Conservation (phyloP, 2,797 vertebrate genomes). For the Odontamblyopus rebecca region DNA sequence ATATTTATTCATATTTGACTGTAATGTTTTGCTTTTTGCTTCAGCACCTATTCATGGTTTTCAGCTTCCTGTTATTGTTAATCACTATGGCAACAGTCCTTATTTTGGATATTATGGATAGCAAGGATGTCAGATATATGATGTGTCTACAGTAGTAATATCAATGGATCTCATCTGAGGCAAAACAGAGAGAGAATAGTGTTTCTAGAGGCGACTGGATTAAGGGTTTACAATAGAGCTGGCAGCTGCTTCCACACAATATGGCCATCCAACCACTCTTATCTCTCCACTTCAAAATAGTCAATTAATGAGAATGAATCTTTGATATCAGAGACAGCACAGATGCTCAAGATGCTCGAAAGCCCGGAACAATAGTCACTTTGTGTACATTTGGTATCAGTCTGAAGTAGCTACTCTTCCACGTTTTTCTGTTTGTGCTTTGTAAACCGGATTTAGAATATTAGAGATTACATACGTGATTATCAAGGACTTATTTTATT, state of each 20-base stretch:
- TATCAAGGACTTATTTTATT: no score
- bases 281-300: constrained; percentile 59
- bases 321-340: constrained; percentile 49
- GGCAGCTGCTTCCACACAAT: constrained; percentile 73
- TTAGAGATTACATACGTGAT: no score
- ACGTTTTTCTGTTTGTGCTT: neutral
- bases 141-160: constrained; percentile 35
- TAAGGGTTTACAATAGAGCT: constrained; percentile 60
- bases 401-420: neutral
- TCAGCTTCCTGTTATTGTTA: no score
- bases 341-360: constrained; percentile 55
- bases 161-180: constrained; percentile 41
- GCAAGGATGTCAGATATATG: constrained; percentile 11
- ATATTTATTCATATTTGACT: neutral
- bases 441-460: neutral
- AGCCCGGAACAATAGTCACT: constrained; percentile 15
- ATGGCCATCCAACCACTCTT: constrained; percentile 63
- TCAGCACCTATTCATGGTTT: neutral
- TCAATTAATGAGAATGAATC: constrained; percentile 68
- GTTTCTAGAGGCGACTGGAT: constrained; percentile 61
- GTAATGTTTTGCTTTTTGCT: neutral
- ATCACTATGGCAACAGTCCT: no score
- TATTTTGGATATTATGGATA: neutral
- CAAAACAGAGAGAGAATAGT: constrained; percentile 43
- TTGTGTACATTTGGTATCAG: constrained; percentile 9